A percentile compares a stretch with the other conserved stretches of the same genome.
Conservation (phyloP, 1,140 invertebrate genomes). For the Heliconius eleuchia region DNA sequence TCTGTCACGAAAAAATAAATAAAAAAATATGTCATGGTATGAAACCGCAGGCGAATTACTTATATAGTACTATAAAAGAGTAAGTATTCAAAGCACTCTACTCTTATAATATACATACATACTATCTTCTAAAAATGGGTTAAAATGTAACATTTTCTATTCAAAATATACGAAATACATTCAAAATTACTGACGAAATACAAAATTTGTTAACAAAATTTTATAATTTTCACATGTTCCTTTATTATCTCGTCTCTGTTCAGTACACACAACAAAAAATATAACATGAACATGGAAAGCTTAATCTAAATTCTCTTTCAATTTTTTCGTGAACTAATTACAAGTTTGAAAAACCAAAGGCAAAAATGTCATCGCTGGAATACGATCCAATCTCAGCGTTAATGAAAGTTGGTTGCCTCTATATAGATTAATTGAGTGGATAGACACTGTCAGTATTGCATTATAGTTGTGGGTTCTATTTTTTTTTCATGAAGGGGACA, state of each 20-base stretch:
- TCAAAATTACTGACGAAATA: not conserved
- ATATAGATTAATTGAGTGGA: not conserved
- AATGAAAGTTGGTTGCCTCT: conserved; percentile 8
- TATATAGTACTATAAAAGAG: too few species aligned
- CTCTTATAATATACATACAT: too few species aligned
- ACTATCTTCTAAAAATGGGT: too few species aligned
- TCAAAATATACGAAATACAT: not conserved
- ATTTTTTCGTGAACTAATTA: conserved; percentile 5
- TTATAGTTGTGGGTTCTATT: not conserved
- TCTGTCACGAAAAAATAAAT: too few species aligned
- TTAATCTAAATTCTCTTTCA: conserved; percentile 8
- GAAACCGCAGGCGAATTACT: too few species aligned
- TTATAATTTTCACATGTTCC: not conserved
- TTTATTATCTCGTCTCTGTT: not conserved
- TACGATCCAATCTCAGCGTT: not conserved
- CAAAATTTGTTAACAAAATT: not conserved
- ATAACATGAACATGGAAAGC: not conserved
- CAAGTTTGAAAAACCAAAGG: conserved; percentile 2
- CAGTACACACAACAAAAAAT: not conserved
- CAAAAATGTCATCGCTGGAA: not conserved
- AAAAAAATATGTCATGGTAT: too few species aligned
- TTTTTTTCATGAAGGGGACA: too few species aligned
- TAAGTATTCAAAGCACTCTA: too few species aligned
- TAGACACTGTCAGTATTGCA: not conserved
- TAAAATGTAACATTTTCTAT: not conserved